Evolutionary conservation across 1,140 invertebrate species (phyloP).

Genomic region (Hycleus cichorii): DNA sequence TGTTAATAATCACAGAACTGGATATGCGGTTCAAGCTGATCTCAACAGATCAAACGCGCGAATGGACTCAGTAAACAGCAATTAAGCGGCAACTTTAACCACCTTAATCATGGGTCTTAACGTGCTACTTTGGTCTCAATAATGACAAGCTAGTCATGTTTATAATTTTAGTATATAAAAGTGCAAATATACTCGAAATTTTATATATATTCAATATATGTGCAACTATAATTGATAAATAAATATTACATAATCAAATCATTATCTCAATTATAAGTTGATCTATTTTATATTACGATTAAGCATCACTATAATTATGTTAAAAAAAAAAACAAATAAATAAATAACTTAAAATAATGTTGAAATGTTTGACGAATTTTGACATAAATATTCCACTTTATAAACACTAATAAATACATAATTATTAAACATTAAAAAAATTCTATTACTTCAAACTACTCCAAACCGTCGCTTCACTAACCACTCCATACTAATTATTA

Average conservation of each 20-base stretch:
- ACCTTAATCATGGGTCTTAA: constrained; percentile 38
- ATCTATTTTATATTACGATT: too few relatives aligned
- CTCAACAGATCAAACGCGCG: constrained; percentile 41
- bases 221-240: constrained; percentile 10
- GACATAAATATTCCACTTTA: too few relatives aligned
- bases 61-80: constrained; percentile 42
- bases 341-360: too few relatives aligned
- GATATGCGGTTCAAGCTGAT: constrained; percentile 31
- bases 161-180: constrained; percentile 22
- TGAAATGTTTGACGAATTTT: too few relatives aligned
- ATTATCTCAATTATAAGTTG: too few relatives aligned
- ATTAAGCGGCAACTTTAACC: constrained; percentile 40
- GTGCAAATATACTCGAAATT: constrained; percentile 16
- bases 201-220: constrained; percentile 4
- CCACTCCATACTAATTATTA: too few relatives aligned
- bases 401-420: too few relatives aligned
- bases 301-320: too few relatives aligned
- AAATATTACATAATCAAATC: constrained; percentile 6
- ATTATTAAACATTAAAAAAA: too few relatives aligned
- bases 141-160: constrained; percentile 32
- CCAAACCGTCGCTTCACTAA: too few relatives aligned
- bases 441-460: too few relatives aligned
- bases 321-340: too few relatives aligned
- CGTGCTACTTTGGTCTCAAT: constrained; percentile 37
- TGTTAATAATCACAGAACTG: constrained; percentile 40